These are phyloP conservation scores for Amblyopsis hoosieri DNA, from an alignment of 2,797 vertebrate species.

Conservation along the genomic window DNA sequence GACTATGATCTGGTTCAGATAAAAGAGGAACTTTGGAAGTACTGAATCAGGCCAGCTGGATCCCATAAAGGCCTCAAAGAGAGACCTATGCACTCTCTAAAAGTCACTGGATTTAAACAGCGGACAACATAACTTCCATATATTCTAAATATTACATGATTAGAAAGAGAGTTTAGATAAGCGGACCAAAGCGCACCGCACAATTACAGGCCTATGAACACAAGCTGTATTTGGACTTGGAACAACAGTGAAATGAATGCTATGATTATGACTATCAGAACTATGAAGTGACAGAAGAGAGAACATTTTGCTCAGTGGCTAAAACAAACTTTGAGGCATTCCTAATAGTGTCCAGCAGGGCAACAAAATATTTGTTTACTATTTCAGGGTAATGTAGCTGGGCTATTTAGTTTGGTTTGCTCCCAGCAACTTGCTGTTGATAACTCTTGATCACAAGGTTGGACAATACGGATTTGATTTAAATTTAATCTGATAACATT, in stretches of 20 bases:
- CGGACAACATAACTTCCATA: constrained; percentile 60
- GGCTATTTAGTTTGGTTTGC: constrained; percentile 50
- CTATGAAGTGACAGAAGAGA: constrained; percentile 46
- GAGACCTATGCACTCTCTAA: constrained; percentile 57
- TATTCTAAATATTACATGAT: constrained; percentile 77
- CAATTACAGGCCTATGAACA: constrained; percentile 71
- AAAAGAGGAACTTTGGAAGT: constrained; percentile 59
- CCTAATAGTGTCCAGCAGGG: constrained; percentile 54
- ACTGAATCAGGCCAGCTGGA: constrained; percentile 67
- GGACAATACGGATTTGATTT: constrained; percentile 1
- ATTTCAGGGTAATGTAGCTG: constrained; percentile 52
- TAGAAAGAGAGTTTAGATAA: constrained; percentile 71
- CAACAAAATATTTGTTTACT: constrained; percentile 68
- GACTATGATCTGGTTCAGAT: constrained; percentile 57
- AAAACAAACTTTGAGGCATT: constrained; percentile 70
- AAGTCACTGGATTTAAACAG: constrained; percentile 65
- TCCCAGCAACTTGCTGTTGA: constrained; percentile 46
- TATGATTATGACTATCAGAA: constrained; percentile 71
- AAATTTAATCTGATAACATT: neutral
- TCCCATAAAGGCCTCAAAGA: constrained; percentile 70
- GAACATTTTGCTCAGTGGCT: constrained; percentile 65
- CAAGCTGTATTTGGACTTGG: constrained; percentile 63
- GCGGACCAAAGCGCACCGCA: constrained; percentile 62
- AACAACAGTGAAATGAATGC: constrained; percentile 63
- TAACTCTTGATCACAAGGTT: constrained; percentile 46